Evolutionary conservation across 2,113 vertebrate species (phyloP).

Genomic region (Vombatus ursinus): DNA sequence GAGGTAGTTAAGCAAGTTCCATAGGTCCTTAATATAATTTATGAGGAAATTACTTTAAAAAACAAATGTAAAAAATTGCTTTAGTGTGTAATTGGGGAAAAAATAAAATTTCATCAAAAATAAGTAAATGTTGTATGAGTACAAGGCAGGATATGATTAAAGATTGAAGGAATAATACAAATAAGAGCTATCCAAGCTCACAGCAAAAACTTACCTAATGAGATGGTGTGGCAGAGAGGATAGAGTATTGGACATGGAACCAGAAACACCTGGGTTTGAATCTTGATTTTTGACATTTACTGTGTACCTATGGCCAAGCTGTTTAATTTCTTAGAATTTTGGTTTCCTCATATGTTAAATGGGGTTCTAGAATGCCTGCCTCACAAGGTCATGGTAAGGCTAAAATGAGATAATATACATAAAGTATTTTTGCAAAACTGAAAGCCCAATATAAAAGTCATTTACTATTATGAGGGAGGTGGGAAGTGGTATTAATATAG

Average conservation of each 20-base stretch:
- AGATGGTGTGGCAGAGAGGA: not conserved
- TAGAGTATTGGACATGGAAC: not conserved
- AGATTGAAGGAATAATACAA: not conserved
- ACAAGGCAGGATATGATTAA: not conserved
- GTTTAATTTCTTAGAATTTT: not conserved
- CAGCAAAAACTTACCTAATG: not conserved
- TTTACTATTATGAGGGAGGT: not conserved
- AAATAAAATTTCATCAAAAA: too few species aligned
- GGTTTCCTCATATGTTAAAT: not conserved
- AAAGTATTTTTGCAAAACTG: not conserved
- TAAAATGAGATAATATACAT: not conserved
- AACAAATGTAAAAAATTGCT: not conserved
- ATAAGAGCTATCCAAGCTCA: not conserved
- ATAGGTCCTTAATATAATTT: not conserved
- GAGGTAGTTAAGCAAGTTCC: not conserved
- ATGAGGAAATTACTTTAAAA: not conserved
- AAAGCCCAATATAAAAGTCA: not conserved
- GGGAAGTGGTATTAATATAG: not conserved
- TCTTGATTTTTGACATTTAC: not conserved
- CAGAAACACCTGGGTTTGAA: not conserved
- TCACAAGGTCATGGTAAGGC: not conserved
- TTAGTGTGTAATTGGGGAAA: too few species aligned
- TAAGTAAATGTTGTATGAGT: not conserved
- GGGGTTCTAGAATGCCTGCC: not conserved
- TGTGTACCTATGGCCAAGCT: not conserved